phyloP scores from a whole-genome alignment of 2,888 invertebrate genomes.

The Spilarctia lutea region DNA sequence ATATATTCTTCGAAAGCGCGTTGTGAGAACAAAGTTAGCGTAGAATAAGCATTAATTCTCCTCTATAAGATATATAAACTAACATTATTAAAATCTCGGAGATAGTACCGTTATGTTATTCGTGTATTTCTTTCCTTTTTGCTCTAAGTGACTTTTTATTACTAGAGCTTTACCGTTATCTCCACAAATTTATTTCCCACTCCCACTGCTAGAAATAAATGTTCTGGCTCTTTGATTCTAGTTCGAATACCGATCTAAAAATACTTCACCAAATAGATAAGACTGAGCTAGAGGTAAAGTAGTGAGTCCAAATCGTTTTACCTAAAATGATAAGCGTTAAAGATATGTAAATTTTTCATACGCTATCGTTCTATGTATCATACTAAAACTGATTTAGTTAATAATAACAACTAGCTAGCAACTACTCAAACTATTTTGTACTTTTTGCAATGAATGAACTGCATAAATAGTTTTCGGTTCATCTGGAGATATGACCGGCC shows the following conservation, averaged over 20 bases:
- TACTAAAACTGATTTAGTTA: background rate
- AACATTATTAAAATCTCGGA: conserved; percentile 7
- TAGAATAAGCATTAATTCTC: background rate
- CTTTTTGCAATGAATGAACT: background rate
- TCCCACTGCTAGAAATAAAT: conserved; percentile 6
- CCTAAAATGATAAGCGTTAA: background rate
- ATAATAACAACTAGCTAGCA: background rate
- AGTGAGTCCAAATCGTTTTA: background rate
- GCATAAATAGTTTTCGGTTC: background rate
- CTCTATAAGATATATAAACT: background rate
- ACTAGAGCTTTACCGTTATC: conserved; percentile 17
- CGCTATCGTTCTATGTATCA: background rate
- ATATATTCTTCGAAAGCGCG: background rate
- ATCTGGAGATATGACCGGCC: no score
- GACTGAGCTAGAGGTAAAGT: background rate
- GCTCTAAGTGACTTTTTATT: conserved; percentile 16
- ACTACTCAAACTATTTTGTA: background rate
- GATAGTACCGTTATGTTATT: background rate
- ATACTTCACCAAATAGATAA: background rate
- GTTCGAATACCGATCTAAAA: conserved; percentile 1
- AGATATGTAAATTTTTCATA: background rate
- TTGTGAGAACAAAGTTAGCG: no score
- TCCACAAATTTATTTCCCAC: conserved; percentile 6
- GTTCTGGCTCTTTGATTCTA: background rate
- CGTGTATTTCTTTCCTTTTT: conserved; percentile 6